phyloP scores from a whole-genome alignment of 1,140 invertebrate species.

The Aricia agestis region DNA sequence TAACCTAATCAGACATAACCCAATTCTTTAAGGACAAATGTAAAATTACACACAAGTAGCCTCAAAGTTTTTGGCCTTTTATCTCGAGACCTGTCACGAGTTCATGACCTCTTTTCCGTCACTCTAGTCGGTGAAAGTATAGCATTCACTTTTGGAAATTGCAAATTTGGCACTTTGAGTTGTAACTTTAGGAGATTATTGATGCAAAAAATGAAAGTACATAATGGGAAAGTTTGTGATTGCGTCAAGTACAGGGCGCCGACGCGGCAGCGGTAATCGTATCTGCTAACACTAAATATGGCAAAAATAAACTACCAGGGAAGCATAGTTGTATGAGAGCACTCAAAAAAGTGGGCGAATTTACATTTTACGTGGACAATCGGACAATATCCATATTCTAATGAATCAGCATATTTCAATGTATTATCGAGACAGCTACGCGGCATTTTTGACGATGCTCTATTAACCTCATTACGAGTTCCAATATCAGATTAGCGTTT shows the following conservation, averaged over 20 bases:
- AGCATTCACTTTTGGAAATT: constrained; percentile 35
- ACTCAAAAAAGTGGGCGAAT: constrained; percentile 13
- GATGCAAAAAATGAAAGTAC: not conserved
- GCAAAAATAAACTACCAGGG: not conserved
- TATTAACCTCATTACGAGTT: constrained; percentile 66
- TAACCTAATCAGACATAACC: constrained; percentile 14
- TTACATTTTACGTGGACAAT: constrained; percentile 26
- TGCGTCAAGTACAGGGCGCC: constrained; percentile 30
- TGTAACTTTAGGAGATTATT: not conserved
- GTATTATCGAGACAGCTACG: constrained; percentile 62
- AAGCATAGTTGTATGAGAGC: constrained; percentile 18
- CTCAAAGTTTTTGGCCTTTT: not conserved
- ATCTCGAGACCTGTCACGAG: constrained; percentile 12
- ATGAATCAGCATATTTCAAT: constrained; percentile 69
- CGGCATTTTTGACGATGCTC: constrained; percentile 65
- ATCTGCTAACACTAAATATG: constrained; percentile 21
- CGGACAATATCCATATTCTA: constrained; percentile 60
- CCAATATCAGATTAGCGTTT: constrained; percentile 30
- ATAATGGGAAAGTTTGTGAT: constrained; percentile 15
- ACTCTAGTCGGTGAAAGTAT: constrained; percentile 35
- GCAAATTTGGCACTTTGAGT: not conserved
- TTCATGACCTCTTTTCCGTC: constrained; percentile 4
- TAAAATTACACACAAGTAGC: not conserved
- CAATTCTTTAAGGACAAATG: not conserved
- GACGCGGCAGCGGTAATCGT: constrained; percentile 37